Conservation (phyloP, 2,797 vertebrate species). For the Bradypodion ventrale region DNA sequence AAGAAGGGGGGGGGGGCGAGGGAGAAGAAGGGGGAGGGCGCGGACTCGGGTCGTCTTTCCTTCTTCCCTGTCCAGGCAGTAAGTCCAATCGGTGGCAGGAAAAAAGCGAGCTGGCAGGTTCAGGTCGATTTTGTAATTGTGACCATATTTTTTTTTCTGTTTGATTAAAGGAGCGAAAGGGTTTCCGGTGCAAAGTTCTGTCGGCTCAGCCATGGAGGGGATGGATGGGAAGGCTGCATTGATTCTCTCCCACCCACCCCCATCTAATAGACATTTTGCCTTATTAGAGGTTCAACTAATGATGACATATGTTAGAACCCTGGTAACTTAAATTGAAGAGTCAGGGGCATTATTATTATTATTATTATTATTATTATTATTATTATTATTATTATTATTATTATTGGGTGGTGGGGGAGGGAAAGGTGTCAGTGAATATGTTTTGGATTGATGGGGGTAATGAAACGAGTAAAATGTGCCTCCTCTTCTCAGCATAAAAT, state of each 20-base stretch:
- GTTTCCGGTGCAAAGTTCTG: slow-evolving; percentile 4
- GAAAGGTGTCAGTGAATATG: too few relatives aligned
- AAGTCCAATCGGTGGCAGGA: neutral
- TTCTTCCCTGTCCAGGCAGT: slow-evolving; percentile 6
- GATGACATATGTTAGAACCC: neutral
- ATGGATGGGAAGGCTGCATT: neutral
- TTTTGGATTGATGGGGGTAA: neutral
- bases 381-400: too few relatives aligned
- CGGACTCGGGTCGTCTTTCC: neutral
- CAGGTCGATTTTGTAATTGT: neutral
- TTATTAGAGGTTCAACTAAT: neutral
- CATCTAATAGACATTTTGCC: neutral
- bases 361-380: too few relatives aligned
- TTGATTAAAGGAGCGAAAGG: neutral
- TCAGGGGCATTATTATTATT: too few relatives aligned
- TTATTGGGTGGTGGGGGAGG: too few relatives aligned
- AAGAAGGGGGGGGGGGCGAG: too few relatives aligned
- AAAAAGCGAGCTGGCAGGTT: neutral
- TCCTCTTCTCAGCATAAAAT: too few relatives aligned
- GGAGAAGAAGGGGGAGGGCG: too few relatives aligned
- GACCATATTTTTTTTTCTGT: neutral
- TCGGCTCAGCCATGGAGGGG: neutral
- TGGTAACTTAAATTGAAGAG: neutral
- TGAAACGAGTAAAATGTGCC: neutral
- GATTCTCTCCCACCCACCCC: too few relatives aligned